Percentiles rank a stretch among this genome's conserved stretches.
Evolutionary conservation across 2,888 invertebrate species (phyloP).

Genomic region (Sphaeridia pumilis): DNA sequence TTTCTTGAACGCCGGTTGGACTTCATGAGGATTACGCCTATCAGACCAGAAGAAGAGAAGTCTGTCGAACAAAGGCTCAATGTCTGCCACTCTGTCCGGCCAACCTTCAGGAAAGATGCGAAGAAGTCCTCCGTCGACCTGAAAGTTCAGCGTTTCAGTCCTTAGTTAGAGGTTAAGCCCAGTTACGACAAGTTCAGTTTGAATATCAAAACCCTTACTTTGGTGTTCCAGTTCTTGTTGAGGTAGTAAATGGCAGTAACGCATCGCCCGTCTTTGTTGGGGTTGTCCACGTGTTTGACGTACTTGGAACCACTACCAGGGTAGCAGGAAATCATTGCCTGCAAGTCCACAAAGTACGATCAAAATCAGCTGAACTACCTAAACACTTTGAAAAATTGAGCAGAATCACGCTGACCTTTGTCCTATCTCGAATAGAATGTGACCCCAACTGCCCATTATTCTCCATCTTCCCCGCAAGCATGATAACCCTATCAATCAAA

Average conservation of each 20-base stretch:
- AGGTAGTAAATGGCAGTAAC: conserved; percentile 97
- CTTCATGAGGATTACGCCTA: conserved; percentile 90
- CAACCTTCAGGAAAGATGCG: conserved; percentile 84
- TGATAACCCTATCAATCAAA: conserved; percentile 51
- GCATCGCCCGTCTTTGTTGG: conserved; percentile 88
- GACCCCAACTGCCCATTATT: conserved; percentile 75
- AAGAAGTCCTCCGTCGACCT: conserved; percentile 66
- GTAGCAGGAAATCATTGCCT: conserved; percentile 99
- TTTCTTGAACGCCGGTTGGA: conserved; percentile 81
- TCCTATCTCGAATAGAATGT: conserved; percentile 75
- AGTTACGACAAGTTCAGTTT: no score
- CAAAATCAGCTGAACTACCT: no score
- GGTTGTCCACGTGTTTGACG: conserved; percentile 96
- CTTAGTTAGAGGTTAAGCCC: not conserved
- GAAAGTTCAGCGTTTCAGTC: not conserved
- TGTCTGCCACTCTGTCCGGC: conserved; percentile 69
- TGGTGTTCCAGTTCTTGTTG: conserved; percentile 83
- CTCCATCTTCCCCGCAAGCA: conserved; percentile 66
- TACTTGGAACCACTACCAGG: conserved; percentile 90
- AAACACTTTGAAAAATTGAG: no score
- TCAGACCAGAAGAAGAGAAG: conserved; percentile 98
- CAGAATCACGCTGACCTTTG: conserved; percentile 55
- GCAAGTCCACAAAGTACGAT: conserved; percentile 25
- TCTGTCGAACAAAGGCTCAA: conserved; percentile 85
- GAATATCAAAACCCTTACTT: conserved; percentile 44